Percentiles rank a stretch among this genome's conserved stretches.
These are phyloP conservation scores for Telenomus remus DNA, from an alignment of 1,140 invertebrate genomes.

Conservation along the genomic window DNA sequence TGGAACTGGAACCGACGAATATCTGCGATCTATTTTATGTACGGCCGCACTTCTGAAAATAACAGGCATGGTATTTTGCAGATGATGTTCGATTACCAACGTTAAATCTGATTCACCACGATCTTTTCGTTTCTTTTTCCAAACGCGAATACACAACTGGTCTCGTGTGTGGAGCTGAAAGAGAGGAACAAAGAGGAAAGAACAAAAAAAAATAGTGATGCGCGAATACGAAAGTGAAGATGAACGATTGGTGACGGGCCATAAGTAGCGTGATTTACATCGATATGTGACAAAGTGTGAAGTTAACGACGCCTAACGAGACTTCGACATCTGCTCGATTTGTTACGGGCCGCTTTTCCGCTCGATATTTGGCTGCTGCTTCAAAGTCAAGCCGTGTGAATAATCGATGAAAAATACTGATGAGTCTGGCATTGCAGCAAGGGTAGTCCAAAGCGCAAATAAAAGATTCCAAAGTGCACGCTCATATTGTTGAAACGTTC, in stretches of 20 bases:
- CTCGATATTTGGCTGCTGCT: constrained; percentile 60
- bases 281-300: constrained; percentile 63
- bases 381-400: constrained; percentile 67
- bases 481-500: constrained; percentile 51
- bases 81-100: constrained; percentile 59
- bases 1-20: constrained; percentile 67
- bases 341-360: constrained; percentile 65
- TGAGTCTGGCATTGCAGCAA: constrained; percentile 67
- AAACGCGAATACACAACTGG: constrained; percentile 39
- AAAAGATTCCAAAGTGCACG: constrained; percentile 45
- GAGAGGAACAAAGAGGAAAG: constrained; percentile 11
- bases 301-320: constrained; percentile 66
- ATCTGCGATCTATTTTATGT: constrained; percentile 73
- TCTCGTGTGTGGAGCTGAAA: constrained; percentile 16
- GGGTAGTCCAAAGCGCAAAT: constrained; percentile 50
- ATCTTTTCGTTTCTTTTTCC: constrained; percentile 53
- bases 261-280: constrained; percentile 62
- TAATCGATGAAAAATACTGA: constrained; percentile 74
- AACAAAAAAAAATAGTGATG: constrained; percentile 7
- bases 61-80: constrained; percentile 60
- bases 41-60: constrained; percentile 60
- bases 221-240: constrained; percentile 33
- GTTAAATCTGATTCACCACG: constrained; percentile 58
- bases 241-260: constrained; percentile 60
- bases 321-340: constrained; percentile 72